Conservation (phyloP, 2,113 vertebrate genomes). For the Corydoras sp. region DNA sequence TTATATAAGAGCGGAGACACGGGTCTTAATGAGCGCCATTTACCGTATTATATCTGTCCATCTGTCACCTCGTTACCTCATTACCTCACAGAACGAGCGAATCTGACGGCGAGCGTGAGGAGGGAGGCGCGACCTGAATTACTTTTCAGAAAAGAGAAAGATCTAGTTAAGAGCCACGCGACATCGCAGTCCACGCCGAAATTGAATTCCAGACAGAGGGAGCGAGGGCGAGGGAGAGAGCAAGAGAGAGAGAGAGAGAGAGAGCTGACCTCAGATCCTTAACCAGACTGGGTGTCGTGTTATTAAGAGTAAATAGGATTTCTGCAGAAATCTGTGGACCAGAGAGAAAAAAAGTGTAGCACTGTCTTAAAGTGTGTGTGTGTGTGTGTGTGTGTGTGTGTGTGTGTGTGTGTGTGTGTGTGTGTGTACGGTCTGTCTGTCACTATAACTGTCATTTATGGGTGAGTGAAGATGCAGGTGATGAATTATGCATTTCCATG, state of each 20-base stretch:
- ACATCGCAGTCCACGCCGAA: constrained; percentile 15
- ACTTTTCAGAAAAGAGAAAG: background rate
- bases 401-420: background rate
- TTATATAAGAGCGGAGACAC: no score
- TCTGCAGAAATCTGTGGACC: constrained; percentile 20
- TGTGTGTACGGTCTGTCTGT: background rate
- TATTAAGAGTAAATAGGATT: constrained; percentile 24
- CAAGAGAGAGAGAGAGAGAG: constrained; percentile 15
- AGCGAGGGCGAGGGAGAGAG: constrained; percentile 6
- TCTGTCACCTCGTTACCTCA: no score
- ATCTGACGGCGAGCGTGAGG: background rate
- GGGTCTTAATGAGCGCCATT: no score
- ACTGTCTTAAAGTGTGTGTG: background rate
- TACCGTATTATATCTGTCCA: no score
- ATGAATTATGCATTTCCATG: constrained; percentile 35
- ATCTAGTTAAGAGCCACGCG: background rate
- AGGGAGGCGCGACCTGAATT: background rate
- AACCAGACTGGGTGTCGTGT: background rate
- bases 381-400: background rate
- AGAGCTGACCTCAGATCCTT: background rate
- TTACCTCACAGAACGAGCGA: background rate
- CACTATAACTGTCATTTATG: background rate
- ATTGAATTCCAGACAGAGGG: constrained; percentile 45
- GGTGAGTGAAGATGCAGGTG: constrained; percentile 5
- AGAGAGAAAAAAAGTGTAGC: background rate